Percentiles rank a stretch among this genome's conserved stretches.
Evolutionary conservation across 2,888 invertebrate genomes (phyloP).

Genomic region (Ecdyonurus torrentis): DNA sequence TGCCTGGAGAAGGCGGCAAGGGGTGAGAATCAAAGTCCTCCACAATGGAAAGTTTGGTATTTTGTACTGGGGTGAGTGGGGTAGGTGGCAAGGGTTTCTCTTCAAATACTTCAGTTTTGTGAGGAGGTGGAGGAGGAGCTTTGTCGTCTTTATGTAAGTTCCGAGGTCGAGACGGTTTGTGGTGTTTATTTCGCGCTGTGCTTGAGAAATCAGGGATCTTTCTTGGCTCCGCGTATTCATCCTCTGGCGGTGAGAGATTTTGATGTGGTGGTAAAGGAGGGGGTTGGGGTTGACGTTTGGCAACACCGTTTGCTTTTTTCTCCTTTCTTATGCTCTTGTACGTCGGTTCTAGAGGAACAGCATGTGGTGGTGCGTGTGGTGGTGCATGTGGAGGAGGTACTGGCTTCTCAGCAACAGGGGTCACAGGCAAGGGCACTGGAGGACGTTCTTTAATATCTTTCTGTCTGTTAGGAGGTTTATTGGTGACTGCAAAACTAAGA

Average conservation of each 20-base stretch:
- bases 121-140: slow-evolving; percentile 5
- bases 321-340: not conserved
- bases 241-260: not conserved
- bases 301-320: not conserved
- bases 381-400: not conserved
- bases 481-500: not conserved
- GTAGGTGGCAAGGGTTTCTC: slow-evolving; percentile 3
- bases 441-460: not conserved
- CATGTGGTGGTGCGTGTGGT: not conserved
- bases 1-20: not conserved
- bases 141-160: not conserved
- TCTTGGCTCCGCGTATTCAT: not conserved
- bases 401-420: not conserved
- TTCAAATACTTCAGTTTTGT: not conserved
- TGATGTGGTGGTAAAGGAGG: not conserved
- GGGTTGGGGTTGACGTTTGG: not conserved
- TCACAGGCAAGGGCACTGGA: not conserved
- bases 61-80: slow-evolving; percentile 1
- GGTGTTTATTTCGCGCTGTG: not conserved
- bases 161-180: not conserved
- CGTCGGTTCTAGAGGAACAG: not conserved
- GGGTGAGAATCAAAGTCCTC: not conserved
- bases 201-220: not conserved
- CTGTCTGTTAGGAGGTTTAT: not conserved
- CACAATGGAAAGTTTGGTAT: not conserved